Evolutionary conservation across 1,140 invertebrate species (phyloP), one percentile per base, ranked within the genome.

Genomic region (Heliothis virescens): DNA sequence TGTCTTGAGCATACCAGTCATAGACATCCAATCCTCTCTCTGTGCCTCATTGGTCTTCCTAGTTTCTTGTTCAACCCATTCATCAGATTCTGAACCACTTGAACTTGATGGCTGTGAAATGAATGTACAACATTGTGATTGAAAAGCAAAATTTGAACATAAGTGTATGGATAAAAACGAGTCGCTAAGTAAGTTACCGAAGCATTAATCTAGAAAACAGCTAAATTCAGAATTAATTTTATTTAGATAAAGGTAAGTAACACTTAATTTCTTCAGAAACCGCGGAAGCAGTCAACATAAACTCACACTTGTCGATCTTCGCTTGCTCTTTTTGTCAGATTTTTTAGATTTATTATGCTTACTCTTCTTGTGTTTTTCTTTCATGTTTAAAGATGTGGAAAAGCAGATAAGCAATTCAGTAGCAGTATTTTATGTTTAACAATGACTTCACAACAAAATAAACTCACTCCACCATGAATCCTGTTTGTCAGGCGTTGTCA

Each of bases 21-120:
- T 93, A 15, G 93, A 93, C 96, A 96, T 96, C 96, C 96, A 96
- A 79, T 95, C 94, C 65, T 96, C 96, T 21, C 95, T 82, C 81
- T 77, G 83, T 55, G 18, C 48, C 65, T 74, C 21, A 52, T 79
- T 55, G 29, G 12, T 52, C 69, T 83, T 62, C 78, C 75, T 76
- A 53, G 76, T 79, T 74, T 88, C 77, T 87, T 95, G 96, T 88
- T 96, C 95, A 18, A 96, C 93, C 96, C 96, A 96, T 89, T 95
- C 93, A 77, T 95, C 94, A 47, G 87, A 87, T 69, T 87, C 80
- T 62, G 92, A 86, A 62, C 76, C 82, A 18, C 74, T 88, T 57
- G 89, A 89, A 65, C 86, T 89, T 71, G 92, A 91, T 78, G 87
- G 85, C 91, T 94, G 81, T 60, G 73, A 78, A 57, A 34, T n/a